Base-by-base conservation (phyloP, 2,797 vertebrate genomes). In the Poecilia gillii region DNA sequence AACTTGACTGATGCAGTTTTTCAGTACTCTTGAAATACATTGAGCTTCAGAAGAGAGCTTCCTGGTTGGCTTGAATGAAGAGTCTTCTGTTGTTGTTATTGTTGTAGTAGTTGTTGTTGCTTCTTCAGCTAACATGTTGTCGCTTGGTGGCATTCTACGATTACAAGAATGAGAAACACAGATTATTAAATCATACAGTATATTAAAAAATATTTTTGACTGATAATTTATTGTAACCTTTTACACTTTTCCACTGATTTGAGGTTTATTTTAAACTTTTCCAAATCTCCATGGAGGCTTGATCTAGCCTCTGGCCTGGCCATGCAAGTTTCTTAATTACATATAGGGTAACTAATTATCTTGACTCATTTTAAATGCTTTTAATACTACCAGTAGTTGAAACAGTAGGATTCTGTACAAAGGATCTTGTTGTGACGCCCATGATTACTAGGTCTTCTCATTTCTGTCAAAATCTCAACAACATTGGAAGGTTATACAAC, bases 1-100 rank as follows among this genome's bases (percentile, higher is more conserved):
- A 77, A 96, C 87, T 49, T 96, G 95, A 76, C 75, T 68, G 77
- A 97, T 94, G 33, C 96, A 95, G 81, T 96, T 95, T 6, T 97
- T 94, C 83, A 98, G 49, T 11, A 97, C 91, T 0, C 78, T 91
- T 25, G 95, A 76, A 79, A 98, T 94, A 73, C 90, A 90, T 78
- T 96, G 94, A 0, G 91, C 90, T 82, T 98, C 97, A 0, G 74
- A 43, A 31, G 92, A 96, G 5, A 88, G 89, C 7, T 93, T 85
- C 71, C 90, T 95, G 74, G 90, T 92, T 62, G 82, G 87, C 1
- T 81, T 80, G 3, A 88, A 89, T 0, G 75, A 70, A 0, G 47
- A 77, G 46, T 90, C 78, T 43, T 90, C 59, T 23, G 77, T 55
- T n/a, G 20, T 51, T 49, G 1, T 47, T 51, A 41, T 47, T 43